A percentile compares a stretch with the other conserved stretches of the same genome.
Evolutionary conservation across 2,888 invertebrate genomes (phyloP).

Genomic region (Pachymerium ferrugineum): DNA sequence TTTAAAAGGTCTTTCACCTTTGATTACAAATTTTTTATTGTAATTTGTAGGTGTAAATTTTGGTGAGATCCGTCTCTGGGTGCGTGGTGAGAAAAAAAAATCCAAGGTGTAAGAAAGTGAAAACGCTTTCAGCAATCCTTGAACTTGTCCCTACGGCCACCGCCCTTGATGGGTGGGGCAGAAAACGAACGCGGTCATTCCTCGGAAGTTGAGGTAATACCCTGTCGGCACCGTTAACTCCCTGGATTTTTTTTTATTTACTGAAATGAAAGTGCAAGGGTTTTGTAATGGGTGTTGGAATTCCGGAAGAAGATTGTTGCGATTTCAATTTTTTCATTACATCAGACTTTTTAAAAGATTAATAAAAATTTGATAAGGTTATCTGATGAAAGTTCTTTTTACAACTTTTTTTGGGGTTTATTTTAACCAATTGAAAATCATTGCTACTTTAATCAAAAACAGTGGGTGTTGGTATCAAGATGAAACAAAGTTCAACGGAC

Average conservation of each 20-base stretch:
- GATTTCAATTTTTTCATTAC: too few relatives aligned
- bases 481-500: background rate
- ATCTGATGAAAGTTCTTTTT: too few relatives aligned
- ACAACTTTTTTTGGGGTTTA: too few relatives aligned
- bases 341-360: too few relatives aligned
- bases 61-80: background rate
- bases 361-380: too few relatives aligned
- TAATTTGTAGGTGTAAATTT: background rate
- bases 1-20: background rate
- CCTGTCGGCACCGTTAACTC: constrained; percentile 9
- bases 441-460: background rate
- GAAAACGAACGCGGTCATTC: constrained; percentile 7
- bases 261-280: background rate
- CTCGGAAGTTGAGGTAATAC: background rate
- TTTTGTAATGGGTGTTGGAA: background rate
- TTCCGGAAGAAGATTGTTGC: background rate
- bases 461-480: background rate
- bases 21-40: background rate
- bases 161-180: background rate
- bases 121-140: constrained; percentile 6
- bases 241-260: background rate
- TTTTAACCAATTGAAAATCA: background rate
- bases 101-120: background rate
- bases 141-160: constrained; percentile 15
- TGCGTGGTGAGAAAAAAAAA: background rate